Evolutionary conservation across 2,797 vertebrate genomes (phyloP).

Genomic region (Microhierax caerulescens): DNA sequence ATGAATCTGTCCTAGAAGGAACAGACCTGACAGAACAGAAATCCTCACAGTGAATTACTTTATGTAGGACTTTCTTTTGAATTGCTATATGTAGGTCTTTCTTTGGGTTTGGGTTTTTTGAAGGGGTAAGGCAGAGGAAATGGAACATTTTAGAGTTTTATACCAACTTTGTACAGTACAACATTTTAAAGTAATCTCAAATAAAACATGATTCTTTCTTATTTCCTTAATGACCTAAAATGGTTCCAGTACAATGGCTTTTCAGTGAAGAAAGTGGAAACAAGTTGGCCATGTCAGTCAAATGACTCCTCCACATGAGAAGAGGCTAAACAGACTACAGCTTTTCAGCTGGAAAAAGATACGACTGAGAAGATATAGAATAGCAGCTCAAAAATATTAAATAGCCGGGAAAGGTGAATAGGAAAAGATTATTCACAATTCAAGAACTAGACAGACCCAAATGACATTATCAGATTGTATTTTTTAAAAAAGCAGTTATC

Average conservation of each 20-base stretch:
- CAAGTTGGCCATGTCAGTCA: not conserved
- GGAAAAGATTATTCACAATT: conserved; percentile 26
- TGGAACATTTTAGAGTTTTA: not conserved
- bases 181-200: not conserved
- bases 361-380: not conserved
- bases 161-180: not conserved
- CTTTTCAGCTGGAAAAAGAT: not conserved
- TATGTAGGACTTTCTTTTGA: not conserved
- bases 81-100: not conserved
- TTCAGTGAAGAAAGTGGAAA: not conserved
- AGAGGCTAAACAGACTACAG: not conserved
- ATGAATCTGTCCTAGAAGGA: not conserved
- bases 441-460: not conserved
- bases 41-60: not conserved
- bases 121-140: rapidly evolving
- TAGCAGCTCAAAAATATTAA: conserved; percentile 17
- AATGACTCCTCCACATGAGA: not conserved
- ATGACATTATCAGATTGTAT: not conserved
- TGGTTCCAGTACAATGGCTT: not conserved
- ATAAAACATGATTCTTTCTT: not conserved
- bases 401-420: conserved; percentile 22
- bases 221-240: not conserved
- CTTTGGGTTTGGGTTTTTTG: not conserved
- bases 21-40: not conserved
- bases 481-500: not conserved